These are phyloP conservation scores for Entomobrya proxima DNA, from an alignment of 2,888 invertebrate species.

Conservation along the genomic window DNA sequence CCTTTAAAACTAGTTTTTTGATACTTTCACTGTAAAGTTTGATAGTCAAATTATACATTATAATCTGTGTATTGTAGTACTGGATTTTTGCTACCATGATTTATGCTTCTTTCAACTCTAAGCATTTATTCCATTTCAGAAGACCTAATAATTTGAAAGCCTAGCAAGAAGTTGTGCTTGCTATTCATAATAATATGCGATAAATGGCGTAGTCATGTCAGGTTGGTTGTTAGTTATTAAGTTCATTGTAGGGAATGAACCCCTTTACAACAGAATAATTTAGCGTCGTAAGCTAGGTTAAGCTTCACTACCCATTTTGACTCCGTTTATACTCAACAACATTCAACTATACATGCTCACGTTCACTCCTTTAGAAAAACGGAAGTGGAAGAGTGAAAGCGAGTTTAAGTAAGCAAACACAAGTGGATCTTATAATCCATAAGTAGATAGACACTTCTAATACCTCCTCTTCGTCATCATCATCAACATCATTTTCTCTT, in stretches of 20 bases:
- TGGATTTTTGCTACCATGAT: no score
- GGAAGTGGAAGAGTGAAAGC: background rate
- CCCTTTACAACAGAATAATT: background rate
- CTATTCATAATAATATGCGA: background rate
- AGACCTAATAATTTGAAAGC: no score
- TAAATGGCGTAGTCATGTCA: background rate
- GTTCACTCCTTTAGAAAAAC: slow-evolving; percentile 24
- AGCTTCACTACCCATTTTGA: background rate
- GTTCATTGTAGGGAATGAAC: background rate
- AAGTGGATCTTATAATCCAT: slow-evolving; percentile 62
- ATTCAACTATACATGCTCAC: background rate
- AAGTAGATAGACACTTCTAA: slow-evolving; percentile 62
- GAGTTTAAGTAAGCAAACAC: slow-evolving; percentile 47
- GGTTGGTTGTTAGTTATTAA: background rate
- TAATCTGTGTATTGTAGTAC: no score
- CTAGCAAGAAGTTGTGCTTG: no score
- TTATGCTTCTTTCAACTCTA: no score
- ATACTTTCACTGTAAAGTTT: no score
- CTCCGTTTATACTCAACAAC: background rate
- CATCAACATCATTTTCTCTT: slow-evolving; percentile 36
- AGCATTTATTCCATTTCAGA: no score
- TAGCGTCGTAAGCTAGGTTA: background rate
- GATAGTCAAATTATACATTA: no score
- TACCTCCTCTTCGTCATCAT: slow-evolving; percentile 53
- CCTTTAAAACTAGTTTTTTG: no score